Conservation (phyloP, 2,113 vertebrate species). For the Alexandromys fortis region DNA sequence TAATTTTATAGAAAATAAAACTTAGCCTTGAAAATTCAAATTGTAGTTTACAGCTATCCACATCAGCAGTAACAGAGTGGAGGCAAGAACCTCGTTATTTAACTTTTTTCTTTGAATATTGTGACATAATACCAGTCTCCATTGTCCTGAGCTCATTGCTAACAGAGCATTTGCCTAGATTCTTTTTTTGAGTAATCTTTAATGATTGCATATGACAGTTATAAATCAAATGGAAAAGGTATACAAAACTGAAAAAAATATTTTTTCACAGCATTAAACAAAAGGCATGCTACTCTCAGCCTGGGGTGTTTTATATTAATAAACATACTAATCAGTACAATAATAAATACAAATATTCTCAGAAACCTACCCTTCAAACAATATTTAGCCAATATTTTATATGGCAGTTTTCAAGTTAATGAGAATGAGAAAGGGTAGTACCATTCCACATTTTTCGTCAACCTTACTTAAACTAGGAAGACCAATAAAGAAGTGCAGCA, state of each 20-base stretch:
- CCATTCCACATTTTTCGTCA: not conserved
- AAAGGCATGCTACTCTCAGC: not conserved
- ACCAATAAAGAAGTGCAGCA: constrained; percentile 25
- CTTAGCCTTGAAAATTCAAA: not conserved
- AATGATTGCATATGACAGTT: not conserved
- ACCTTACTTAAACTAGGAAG: constrained; percentile 10
- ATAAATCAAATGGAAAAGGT: constrained; percentile 8
- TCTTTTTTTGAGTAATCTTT: not conserved
- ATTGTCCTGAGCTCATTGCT: not conserved
- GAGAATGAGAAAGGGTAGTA: constrained; percentile 18
- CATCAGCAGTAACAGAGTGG: not conserved
- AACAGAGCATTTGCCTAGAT: not conserved
- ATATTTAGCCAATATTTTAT: constrained; percentile 34
- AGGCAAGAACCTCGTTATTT: not conserved
- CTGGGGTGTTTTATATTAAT: not conserved
- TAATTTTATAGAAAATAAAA: constrained; percentile 26
- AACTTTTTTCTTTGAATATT: not conserved
- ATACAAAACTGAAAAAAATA: not conserved
- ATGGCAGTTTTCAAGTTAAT: constrained; percentile 50
- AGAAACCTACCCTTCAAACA: constrained; percentile 29
- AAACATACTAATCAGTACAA: not conserved
- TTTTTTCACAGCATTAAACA: constrained; percentile 6
- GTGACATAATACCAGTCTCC: not conserved
- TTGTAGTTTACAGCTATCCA: not conserved
- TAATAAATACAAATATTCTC: not conserved